These are phyloP conservation scores for Corapipo altera DNA, from an alignment of 2,113 vertebrate genomes.

Conservation along the genomic window DNA sequence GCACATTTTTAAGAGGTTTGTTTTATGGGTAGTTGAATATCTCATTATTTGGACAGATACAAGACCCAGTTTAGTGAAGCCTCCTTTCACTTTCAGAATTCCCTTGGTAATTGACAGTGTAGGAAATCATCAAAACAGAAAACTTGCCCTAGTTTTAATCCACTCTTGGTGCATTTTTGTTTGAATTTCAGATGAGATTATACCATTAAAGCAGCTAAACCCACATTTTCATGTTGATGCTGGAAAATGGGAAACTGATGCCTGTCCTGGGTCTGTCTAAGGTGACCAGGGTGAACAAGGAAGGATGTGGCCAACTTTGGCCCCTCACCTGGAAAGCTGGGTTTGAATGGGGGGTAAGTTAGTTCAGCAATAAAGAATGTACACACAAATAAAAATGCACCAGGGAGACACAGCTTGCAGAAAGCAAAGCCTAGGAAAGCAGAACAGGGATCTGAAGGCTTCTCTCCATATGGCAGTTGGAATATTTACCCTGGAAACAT, in stretches of 20 bases:
- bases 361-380: neutral
- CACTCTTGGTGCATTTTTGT: neutral
- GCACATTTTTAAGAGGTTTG: neutral
- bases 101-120: neutral
- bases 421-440: conserved; percentile 4
- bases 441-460: neutral
- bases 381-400: neutral
- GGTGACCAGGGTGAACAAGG: neutral
- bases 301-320: neutral
- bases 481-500: conserved; percentile 27
- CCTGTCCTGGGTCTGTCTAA: neutral
- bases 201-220: neutral
- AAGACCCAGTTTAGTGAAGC: neutral
- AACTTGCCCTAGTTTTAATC: neutral
- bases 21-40: neutral
- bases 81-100: neutral
- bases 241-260: neutral
- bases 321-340: neutral
- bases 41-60: neutral
- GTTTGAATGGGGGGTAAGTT: neutral
- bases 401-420: neutral
- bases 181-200: neutral
- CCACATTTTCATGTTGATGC: neutral
- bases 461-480: conserved; percentile 8
- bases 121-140: neutral